Conservation (phyloP, 2,888 invertebrate genomes). For the Steinernema carpocapsae region DNA sequence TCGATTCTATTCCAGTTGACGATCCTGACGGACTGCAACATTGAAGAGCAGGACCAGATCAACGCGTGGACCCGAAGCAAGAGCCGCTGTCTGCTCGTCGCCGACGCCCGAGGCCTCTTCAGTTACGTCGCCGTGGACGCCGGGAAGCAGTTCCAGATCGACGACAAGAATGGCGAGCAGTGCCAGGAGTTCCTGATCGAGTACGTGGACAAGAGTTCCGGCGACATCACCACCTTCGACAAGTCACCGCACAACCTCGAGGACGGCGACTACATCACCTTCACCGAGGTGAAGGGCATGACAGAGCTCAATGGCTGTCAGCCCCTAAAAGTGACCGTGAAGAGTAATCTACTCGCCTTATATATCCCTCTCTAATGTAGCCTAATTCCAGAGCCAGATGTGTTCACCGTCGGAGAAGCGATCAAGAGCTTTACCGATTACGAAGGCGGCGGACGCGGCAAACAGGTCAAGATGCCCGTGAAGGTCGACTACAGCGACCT, state of each 20-base stretch:
- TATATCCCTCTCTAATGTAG: background rate
- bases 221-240: constrained; percentile 91
- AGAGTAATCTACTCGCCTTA: constrained; percentile 63
- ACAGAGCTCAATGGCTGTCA: constrained; percentile 84
- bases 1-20: constrained; percentile 75
- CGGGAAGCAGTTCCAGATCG: constrained; percentile 84
- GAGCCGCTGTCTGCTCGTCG: constrained; percentile 75
- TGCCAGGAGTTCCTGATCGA: constrained; percentile 90
- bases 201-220: constrained; percentile 80
- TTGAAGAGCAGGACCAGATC: constrained; percentile 81
- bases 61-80: constrained; percentile 81
- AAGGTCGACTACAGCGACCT: constrained; percentile 37
- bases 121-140: constrained; percentile 91
- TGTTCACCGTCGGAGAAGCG: constrained; percentile 84
- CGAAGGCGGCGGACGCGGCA: constrained; percentile 86
- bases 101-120: constrained; percentile 89
- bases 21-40: constrained; percentile 81
- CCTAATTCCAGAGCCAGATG: constrained; percentile 78
- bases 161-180: constrained; percentile 89
- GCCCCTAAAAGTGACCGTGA: constrained; percentile 87
- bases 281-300: constrained; percentile 95
- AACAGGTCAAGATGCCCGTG: constrained; percentile 77
- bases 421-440: constrained; percentile 77
- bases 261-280: constrained; percentile 93
- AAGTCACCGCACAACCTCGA: constrained; percentile 94